Percentiles rank a stretch among this genome's conserved stretches.
These are phyloP conservation scores for Holacanthella duospinosa DNA, from an alignment of 2,888 invertebrate genomes.

Conservation along the genomic window DNA sequence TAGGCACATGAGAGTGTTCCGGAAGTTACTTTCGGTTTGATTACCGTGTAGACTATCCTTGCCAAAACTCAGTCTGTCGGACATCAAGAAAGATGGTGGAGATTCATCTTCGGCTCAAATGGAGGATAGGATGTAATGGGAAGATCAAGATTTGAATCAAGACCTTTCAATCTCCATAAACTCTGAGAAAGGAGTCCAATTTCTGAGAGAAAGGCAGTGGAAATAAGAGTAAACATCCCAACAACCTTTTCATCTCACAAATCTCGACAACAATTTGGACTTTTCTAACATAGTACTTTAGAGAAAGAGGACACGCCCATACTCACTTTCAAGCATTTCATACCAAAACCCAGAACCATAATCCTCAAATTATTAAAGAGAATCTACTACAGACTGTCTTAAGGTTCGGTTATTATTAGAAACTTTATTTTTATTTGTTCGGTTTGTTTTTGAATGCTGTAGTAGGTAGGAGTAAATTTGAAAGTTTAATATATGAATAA, in stretches of 20 bases:
- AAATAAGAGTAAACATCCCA: not conserved
- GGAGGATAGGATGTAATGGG: too few relatives aligned
- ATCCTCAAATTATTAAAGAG: conserved; percentile 1
- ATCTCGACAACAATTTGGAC: not conserved
- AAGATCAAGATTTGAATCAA: too few relatives aligned
- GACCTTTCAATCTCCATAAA: not conserved
- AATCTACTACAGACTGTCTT: too few relatives aligned
- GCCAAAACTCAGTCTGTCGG: not conserved
- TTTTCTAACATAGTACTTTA: not conserved
- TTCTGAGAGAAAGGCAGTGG: not conserved
- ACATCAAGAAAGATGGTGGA: too few relatives aligned
- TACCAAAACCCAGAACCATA: not conserved
- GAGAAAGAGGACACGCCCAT: not conserved
- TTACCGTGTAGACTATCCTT: not conserved
- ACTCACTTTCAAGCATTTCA: not conserved
- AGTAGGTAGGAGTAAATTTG: too few relatives aligned
- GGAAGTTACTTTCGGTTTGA: not conserved
- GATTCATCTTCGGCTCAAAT: too few relatives aligned
- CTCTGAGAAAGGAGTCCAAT: not conserved
- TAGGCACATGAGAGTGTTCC: too few relatives aligned
- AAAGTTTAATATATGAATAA: too few relatives aligned
- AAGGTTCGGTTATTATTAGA: too few relatives aligned
- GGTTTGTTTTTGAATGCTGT: too few relatives aligned
- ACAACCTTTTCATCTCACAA: too few relatives aligned
- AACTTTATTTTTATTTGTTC: too few relatives aligned